These are phyloP conservation scores for Ommatoiulus sabulosus DNA, from an alignment of 2,888 invertebrate species.

Conservation along the genomic window DNA sequence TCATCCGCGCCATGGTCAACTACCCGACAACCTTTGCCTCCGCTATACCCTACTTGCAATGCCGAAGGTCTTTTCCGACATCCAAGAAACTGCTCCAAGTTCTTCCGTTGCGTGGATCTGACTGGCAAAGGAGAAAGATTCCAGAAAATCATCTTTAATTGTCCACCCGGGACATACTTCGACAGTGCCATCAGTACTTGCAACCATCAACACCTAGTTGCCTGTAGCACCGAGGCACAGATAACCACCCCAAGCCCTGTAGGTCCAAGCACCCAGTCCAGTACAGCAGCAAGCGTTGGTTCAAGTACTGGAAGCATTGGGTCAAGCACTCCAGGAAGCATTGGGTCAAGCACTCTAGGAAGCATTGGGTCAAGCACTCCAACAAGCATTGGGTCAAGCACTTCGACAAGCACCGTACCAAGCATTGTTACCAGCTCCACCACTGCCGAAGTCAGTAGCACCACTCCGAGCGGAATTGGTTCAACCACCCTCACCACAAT, in stretches of 20 bases:
- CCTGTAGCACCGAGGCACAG: slow-evolving; percentile 11
- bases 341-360: neutral
- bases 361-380: neutral
- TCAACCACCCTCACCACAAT: slow-evolving; percentile 30
- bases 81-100: slow-evolving; percentile 56
- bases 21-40: neutral
- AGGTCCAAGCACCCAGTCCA: neutral
- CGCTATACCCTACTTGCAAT: slow-evolving; percentile 42
- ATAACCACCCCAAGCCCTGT: neutral
- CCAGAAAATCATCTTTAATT: slow-evolving; percentile 56
- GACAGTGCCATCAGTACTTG: slow-evolving; percentile 55
- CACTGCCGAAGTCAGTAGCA: neutral
- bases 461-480: neutral
- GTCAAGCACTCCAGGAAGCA: neutral
- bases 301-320: neutral
- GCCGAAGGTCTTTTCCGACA: slow-evolving; percentile 55
- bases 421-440: neutral
- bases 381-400: neutral
- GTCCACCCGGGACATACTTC: slow-evolving; percentile 53
- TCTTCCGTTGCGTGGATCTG: slow-evolving; percentile 55
- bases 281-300: neutral
- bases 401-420: neutral
- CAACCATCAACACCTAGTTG: slow-evolving; percentile 52
- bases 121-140: slow-evolving; percentile 55
- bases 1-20: slow-evolving; percentile 48